These are phyloP conservation scores for Chloromyia formosa DNA, from an alignment of 2,888 invertebrate species.

Conservation along the genomic window DNA sequence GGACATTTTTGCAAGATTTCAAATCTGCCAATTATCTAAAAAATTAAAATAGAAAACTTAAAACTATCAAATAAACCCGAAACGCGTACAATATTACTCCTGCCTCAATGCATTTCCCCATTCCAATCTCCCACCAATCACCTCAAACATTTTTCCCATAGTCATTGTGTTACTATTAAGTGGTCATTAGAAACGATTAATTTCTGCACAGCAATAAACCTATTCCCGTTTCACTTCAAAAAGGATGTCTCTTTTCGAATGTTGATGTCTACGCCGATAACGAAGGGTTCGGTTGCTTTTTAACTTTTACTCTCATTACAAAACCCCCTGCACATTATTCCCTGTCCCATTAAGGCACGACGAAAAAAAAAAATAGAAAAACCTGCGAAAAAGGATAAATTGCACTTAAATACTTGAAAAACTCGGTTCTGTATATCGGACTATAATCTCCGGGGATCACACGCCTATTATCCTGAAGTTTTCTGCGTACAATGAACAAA, in stretches of 20 bases:
- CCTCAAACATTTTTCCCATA: constrained; percentile 32
- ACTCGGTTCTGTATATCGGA: constrained; percentile 39
- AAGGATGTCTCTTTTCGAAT: not conserved
- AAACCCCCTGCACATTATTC: not conserved
- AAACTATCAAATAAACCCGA: too few relatives aligned
- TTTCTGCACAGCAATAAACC: constrained; percentile 44
- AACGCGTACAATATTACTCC: too few relatives aligned
- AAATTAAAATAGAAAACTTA: too few relatives aligned
- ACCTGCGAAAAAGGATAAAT: constrained; percentile 13
- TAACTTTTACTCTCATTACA: constrained; percentile 21
- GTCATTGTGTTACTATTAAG: constrained; percentile 52
- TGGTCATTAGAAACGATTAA: constrained; percentile 53
- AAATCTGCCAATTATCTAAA: too few relatives aligned
- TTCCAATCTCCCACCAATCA: too few relatives aligned
- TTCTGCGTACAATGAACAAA: too few relatives aligned
- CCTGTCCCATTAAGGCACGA: too few relatives aligned
- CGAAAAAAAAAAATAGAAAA: not conserved
- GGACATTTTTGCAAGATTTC: too few relatives aligned
- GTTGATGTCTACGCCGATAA: not conserved
- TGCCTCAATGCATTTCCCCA: too few relatives aligned
- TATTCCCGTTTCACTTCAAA: too few relatives aligned
- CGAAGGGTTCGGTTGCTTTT: constrained; percentile 16
- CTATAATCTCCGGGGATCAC: constrained; percentile 42
- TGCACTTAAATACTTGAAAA: constrained; percentile 52
- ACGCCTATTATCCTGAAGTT: constrained; percentile 29